Evolutionary conservation across 2,888 invertebrate genomes (phyloP), one percentile per base, ranked within the genome.

Genomic region (Lasioglossum vierecki): DNA sequence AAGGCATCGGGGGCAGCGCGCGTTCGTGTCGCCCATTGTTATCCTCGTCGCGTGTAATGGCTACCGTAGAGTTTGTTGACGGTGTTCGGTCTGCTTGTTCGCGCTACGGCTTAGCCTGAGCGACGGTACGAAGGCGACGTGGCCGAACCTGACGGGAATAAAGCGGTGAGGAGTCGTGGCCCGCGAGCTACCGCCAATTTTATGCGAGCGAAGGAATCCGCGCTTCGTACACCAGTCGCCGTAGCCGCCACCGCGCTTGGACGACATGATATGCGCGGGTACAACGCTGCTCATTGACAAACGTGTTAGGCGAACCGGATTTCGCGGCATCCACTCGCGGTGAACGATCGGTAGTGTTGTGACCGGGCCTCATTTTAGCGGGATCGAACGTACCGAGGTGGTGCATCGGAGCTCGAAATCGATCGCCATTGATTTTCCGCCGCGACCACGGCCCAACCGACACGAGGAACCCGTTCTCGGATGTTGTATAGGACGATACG

Each of bases 11-110:
- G 88, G 86, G 88, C 88, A 92, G 91, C 91, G 90, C 91, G 91
- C 89, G 89, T 92, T 92, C 91, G 92, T 91, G 90, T 89, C 93
- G 92, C 90, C 92, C 93, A 93, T 93, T 93, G 93, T 93, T 93
- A 92, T 93, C 93, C 93, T 93, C 92, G 93, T 93, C 92, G 93
- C 91, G 92, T 91, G 93, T 93, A 93, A 93, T 93, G 93, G 93
- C 93, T 88, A 92, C 93, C 92, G 90, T 80, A 84, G 90, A 92
- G 92, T 93, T 93, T 92, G 93, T 93, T 93, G 93, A 92, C 91
- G 93, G 91, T 92, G 88, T 82, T 91, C 87, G 89, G 88, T 91
- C 89, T 88, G 84, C 75, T 84, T 86, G 84, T 87, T 88, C 88
- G 90, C 84, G 88, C 76, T 88, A 86, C 87, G 89, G 90, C 83